Evolutionary conservation across 2,888 invertebrate species (phyloP).

Genomic region (Parnassius apollo): DNA sequence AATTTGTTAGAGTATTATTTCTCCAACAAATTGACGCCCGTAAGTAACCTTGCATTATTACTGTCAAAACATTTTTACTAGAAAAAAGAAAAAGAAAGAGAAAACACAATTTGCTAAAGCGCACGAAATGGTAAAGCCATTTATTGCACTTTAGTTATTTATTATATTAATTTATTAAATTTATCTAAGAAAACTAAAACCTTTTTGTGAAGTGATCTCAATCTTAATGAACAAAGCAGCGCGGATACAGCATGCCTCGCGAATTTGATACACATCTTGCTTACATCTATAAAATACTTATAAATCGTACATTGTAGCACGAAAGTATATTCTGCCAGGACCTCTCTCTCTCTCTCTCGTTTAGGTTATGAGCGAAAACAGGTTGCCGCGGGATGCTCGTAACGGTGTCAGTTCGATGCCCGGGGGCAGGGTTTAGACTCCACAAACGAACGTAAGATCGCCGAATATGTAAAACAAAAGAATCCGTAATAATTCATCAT

Average conservation of each 20-base stretch:
- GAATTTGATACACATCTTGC: conserved; percentile 1
- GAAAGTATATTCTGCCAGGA: conserved; percentile 8
- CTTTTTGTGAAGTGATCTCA: too few species aligned
- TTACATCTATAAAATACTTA: conserved; percentile 25
- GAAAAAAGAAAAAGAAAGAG: too few species aligned
- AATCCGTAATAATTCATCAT: background rate
- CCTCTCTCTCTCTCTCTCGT: conserved; percentile 20
- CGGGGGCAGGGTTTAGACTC: conserved; percentile 35
- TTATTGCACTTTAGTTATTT: too few species aligned
- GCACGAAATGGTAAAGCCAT: too few species aligned
- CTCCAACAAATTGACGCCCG: background rate
- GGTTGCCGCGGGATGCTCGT: conserved; percentile 34
- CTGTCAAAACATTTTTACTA: too few species aligned
- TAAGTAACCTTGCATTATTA: too few species aligned
- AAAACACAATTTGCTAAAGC: too few species aligned
- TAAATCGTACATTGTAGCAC: background rate
- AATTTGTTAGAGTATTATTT: background rate
- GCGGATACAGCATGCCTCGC: conserved; percentile 24
- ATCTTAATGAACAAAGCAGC: conserved; percentile 7
- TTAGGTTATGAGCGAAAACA: conserved; percentile 30
- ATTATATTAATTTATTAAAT: too few species aligned
- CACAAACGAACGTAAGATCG: conserved; percentile 30
- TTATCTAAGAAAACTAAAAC: too few species aligned
- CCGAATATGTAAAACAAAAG: background rate
- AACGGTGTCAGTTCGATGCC: conserved; percentile 51